Evolutionary conservation across 2,888 invertebrate species (phyloP), one percentile per base, ranked within the genome.

Genomic region (Eupithecia pulchellata): DNA sequence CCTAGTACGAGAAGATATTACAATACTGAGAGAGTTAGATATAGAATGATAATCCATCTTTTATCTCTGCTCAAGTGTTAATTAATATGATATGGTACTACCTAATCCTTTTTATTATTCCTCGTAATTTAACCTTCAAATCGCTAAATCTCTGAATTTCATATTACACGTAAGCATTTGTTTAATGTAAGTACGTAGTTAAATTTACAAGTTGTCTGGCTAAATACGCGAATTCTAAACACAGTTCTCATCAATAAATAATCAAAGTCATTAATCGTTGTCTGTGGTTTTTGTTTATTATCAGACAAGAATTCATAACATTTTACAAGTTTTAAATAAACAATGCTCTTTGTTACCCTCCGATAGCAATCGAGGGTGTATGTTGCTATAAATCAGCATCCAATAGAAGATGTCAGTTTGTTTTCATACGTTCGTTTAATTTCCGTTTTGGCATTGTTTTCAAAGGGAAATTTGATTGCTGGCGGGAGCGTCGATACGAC

Each of bases 401-500:
- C 87, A 83, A 87, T 87, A 79, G 79, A 78, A 84, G 84, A 86
- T 86, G 83, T 84, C 83, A 77, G 82, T 86, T 69, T 89, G 87
- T 89, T 89, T 89, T 89, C 86, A 86, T 85, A 88, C 86, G 89
- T 90, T 82, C 86, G 84, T 86, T 92, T 92, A 92, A 93, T 93
- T 92, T 93, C 93, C 93, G 93, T 84, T 87, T 80, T 77, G 83
- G 86, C 90, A 89, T 91, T 92, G 91, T 93, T 92, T 92, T 93
- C 87, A 86, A 84, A 86, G 87, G 85, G 87, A 89, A 86, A 89
- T 90, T 91, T 90, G 89, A 91, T 91, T 89, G 89, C 86, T 86
- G 61, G 88, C 84, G 86, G 88, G 84, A 78, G 84, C 86, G 84
- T 85, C 88, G 89, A 88, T 90, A 89, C 86, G 89, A 85, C 87